Base-by-base conservation (phyloP, 2,797 vertebrate species). In the Novumbra hubbsi region DNA sequence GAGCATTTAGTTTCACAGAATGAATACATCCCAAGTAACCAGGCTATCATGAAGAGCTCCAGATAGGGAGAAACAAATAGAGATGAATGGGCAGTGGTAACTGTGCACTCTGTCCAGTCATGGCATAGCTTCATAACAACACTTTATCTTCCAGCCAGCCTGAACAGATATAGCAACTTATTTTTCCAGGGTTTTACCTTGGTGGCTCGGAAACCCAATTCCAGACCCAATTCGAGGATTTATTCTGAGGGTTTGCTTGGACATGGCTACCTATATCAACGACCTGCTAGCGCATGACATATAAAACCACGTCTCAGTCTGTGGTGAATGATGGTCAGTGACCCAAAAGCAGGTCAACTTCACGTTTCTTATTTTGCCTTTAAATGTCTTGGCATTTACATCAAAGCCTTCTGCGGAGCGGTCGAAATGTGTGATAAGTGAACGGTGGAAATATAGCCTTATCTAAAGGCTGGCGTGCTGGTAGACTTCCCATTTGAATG, bases 31-130 rank as follows among this genome's bases (percentile, higher is more conserved):
- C 41, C 41, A 45, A 14, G 41, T 45, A 45, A 14, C 90, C 84
- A 93, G 86, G 90, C 71, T 88, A 83, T 80, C 84, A 79, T 4
- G 5, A 86, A 93, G 91, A 48, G 65, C 65, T 6, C 4, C 91
- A 81, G 79, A 48, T 57, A 62, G 4, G 15, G 55, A 66, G 38
- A 73, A 19, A 55, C 11, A 66, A 48, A 65, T 62, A 27, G 63
- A 24, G 38, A 93, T 90, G 81, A 80, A 52, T 68, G 50, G 8
- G 12, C 38, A 74, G 21, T 84, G 84, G 85, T 88, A 80, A 78
- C 34, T 74, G 49, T 69, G 45, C 34, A 32, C 60, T 62, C 3
- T 67, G 70, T 32, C 28, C 50, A 52, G 16, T 75, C 60, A 73
- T 48, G 71, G 64, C 60, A 19, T 49, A 50, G 15, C 15, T 28